Conservation (phyloP, 1,140 invertebrate species). For the Charaxes varanes region DNA sequence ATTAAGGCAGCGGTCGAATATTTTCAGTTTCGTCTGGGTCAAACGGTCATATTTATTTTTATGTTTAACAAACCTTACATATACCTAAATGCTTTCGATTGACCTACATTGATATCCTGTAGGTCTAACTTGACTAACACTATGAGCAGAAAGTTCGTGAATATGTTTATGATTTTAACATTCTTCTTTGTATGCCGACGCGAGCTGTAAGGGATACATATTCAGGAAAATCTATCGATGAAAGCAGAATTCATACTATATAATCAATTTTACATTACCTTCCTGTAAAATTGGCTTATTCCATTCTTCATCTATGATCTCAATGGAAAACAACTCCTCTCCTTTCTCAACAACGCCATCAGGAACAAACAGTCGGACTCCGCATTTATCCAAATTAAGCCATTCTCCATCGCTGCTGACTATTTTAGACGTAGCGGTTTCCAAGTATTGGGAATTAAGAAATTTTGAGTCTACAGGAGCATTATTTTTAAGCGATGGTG, state of each 20-base stretch:
- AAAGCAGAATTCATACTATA: too few relatives aligned
- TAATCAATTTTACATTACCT: too few relatives aligned
- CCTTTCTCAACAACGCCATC: conserved; percentile 80
- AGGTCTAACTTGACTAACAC: too few relatives aligned
- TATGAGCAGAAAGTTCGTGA: too few relatives aligned
- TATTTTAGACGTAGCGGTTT: conserved; percentile 57
- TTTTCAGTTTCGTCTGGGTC: conserved; percentile 6
- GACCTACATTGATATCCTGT: too few relatives aligned
- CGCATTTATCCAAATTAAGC: conserved; percentile 78
- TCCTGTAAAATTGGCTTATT: conserved; percentile 78
- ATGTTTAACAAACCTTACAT: too few relatives aligned
- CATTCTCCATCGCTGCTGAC: conserved; percentile 76
- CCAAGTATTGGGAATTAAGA: conserved; percentile 33
- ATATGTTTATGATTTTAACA: too few relatives aligned
- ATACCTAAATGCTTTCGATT: too few relatives aligned
- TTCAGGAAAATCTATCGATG: too few relatives aligned
- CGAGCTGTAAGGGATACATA: too few relatives aligned
- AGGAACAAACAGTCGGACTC: conserved; percentile 80
- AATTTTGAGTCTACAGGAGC: conserved; percentile 78
- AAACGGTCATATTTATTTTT: neutral
- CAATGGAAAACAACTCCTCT: conserved; percentile 79
- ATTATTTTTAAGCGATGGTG: conserved; percentile 68
- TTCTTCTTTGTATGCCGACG: too few relatives aligned
- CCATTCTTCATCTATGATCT: conserved; percentile 82
- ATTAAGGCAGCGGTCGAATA: neutral